Evolutionary conservation across 2,888 invertebrate genomes (phyloP).

Genomic region (Lepidonotus clava): DNA sequence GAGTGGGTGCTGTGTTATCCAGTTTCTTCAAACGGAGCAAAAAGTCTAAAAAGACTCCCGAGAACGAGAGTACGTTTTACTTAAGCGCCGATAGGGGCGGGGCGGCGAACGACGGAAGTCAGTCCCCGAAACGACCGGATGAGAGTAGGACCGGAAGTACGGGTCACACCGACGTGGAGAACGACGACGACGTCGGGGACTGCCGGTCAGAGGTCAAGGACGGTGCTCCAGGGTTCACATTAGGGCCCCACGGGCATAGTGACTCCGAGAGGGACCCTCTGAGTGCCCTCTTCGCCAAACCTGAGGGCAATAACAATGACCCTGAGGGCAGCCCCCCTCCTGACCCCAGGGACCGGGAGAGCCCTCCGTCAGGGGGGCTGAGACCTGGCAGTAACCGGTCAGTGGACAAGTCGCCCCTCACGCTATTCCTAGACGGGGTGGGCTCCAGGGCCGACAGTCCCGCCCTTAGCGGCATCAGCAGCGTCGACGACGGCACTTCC

Average conservation of each 20-base stretch:
- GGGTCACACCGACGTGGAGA: conserved; percentile 12
- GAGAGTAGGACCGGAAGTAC: conserved; percentile 34
- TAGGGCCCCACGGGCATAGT: conserved; percentile 35
- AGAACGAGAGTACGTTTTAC: too few species aligned
- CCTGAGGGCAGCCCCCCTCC: too few species aligned
- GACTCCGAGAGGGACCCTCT: conserved; percentile 8
- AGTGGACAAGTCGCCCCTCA: neutral
- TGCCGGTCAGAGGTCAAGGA: neutral
- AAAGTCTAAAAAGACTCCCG: neutral
- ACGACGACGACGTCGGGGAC: neutral
- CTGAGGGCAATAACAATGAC: neutral
- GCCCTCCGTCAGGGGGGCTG: neutral
- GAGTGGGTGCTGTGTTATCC: neutral
- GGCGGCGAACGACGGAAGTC: neutral
- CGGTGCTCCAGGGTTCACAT: neutral
- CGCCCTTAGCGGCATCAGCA: conserved; percentile 29
- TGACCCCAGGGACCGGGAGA: too few species aligned
- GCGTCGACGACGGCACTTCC: neutral
- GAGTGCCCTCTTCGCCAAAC: neutral
- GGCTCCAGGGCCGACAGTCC: conserved; percentile 3
- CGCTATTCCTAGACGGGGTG: neutral
- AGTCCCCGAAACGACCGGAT: neutral
- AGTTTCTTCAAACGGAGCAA: conserved; percentile 40
- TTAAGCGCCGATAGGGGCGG: neutral
- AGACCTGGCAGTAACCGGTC: neutral